phyloP scores from a whole-genome alignment of 1,140 invertebrate genomes.

The Drosophila obscura region DNA sequence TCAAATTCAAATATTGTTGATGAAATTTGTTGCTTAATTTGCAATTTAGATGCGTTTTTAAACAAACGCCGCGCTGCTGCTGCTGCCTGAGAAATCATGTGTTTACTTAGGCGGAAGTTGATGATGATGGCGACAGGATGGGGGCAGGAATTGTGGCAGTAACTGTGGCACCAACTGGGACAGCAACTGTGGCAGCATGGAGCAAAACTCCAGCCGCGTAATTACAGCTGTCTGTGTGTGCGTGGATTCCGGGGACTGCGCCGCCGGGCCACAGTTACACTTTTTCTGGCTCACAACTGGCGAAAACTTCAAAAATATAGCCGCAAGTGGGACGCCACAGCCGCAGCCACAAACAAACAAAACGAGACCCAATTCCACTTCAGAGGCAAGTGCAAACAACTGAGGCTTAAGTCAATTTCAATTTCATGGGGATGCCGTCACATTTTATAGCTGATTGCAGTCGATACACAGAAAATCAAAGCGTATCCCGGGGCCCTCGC shows the following conservation, averaged over 20 bases:
- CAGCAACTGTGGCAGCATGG: neutral
- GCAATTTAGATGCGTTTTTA: slow-evolving; percentile 83
- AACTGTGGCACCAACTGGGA: too few relatives aligned
- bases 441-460: slow-evolving; percentile 78
- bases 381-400: slow-evolving; percentile 60
- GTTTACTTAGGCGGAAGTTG: slow-evolving; percentile 77
- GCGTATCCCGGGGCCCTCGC: slow-evolving; percentile 39
- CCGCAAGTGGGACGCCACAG: slow-evolving; percentile 63
- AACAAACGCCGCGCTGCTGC: slow-evolving; percentile 56
- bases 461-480: slow-evolving; percentile 67
- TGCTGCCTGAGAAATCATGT: slow-evolving; percentile 62
- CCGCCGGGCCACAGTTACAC: slow-evolving; percentile 39
- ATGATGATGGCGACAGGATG: slow-evolving; percentile 27
- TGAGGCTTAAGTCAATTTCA: slow-evolving; percentile 67
- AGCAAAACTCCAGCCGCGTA: slow-evolving; percentile 28
- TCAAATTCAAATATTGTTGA: slow-evolving; percentile 83
- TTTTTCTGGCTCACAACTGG: slow-evolving; percentile 5
- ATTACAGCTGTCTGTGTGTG: slow-evolving; percentile 26
- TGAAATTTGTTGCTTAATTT: slow-evolving; percentile 83
- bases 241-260: slow-evolving; percentile 1
- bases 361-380: slow-evolving; percentile 42
- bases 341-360: slow-evolving; percentile 55
- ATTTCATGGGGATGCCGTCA: slow-evolving; percentile 34
- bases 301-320: slow-evolving; percentile 69
- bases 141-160: neutral